Percentiles rank a stretch among this genome's conserved stretches.
Conservation (phyloP, 2,888 invertebrate species). For the Tachina lurida region DNA sequence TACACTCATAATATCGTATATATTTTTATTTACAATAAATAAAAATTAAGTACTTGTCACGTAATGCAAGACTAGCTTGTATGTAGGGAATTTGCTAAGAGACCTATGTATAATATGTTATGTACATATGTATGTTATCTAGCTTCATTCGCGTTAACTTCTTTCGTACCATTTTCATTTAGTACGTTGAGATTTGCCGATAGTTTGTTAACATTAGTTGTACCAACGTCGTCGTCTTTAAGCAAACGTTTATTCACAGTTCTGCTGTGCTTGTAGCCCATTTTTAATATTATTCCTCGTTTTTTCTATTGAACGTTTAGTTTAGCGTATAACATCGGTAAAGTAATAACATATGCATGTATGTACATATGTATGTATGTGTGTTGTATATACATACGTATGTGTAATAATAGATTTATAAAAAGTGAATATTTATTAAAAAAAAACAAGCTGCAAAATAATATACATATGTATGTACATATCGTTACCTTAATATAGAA, state of each 20-base stretch:
- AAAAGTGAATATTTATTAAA: constrained; percentile 67
- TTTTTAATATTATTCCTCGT: constrained; percentile 41
- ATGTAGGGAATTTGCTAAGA: neutral
- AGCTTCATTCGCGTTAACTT: constrained; percentile 41
- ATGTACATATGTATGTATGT: constrained; percentile 29
- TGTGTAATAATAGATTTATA: constrained; percentile 20
- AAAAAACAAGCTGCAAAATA: neutral
- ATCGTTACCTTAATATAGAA: too few species aligned
- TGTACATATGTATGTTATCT: constrained; percentile 20
- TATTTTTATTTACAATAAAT: too few species aligned
- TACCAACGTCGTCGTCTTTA: constrained; percentile 36
- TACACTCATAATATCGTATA: too few species aligned
- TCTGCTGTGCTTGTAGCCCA: constrained; percentile 71
- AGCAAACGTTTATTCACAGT: constrained; percentile 72
- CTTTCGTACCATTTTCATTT: constrained; percentile 48
- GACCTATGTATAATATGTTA: constrained; percentile 30
- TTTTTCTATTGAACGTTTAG: constrained; percentile 56
- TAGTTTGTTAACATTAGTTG: constrained; percentile 54
- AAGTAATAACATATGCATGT: constrained; percentile 25
- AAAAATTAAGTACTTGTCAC: too few species aligned
- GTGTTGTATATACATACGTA: too few species aligned
- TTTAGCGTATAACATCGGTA: constrained; percentile 58
- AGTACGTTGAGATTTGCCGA: constrained; percentile 41
- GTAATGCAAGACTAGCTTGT: too few species aligned
- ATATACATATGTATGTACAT: too few species aligned